A percentile compares a stretch with the other conserved stretches of the same genome.
Evolutionary conservation across 1,140 invertebrate genomes (phyloP).

Genomic region (Lasioglossum baleicum): DNA sequence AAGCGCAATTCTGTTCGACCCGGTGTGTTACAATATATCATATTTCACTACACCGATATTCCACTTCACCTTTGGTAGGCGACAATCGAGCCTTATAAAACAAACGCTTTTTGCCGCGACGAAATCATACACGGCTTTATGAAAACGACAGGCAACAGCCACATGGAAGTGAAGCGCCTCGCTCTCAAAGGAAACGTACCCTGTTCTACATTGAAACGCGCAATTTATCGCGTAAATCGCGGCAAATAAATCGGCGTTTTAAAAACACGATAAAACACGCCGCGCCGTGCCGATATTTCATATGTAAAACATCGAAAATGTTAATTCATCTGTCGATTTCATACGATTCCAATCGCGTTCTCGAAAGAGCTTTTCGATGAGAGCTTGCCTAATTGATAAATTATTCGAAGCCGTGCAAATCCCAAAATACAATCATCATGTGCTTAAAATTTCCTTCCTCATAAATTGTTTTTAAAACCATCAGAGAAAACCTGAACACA

Average conservation of each 20-base stretch:
- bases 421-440: too few relatives aligned
- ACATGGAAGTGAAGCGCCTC: not conserved
- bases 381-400: not conserved
- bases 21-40: not conserved
- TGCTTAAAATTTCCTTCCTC: too few relatives aligned
- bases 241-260: constrained; percentile 21
- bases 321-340: not conserved
- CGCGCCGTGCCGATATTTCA: too few relatives aligned
- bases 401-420: not conserved
- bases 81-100: not conserved
- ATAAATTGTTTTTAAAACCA: too few relatives aligned
- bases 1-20: not conserved
- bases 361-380: not conserved
- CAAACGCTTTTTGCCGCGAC: not conserved
- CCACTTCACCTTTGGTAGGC: not conserved
- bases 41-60: not conserved
- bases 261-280: constrained; percentile 29
- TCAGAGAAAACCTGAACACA: too few relatives aligned
- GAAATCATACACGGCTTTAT: constrained; percentile 7
- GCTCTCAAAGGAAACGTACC: constrained; percentile 20
- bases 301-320: not conserved
- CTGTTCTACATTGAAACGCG: too few relatives aligned
- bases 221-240: constrained; percentile 15
- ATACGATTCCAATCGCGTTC: not conserved
- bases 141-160: not conserved